Evolutionary conservation across 2,113 vertebrate species (phyloP).

Genomic region (Ammospiza nelsoni): DNA sequence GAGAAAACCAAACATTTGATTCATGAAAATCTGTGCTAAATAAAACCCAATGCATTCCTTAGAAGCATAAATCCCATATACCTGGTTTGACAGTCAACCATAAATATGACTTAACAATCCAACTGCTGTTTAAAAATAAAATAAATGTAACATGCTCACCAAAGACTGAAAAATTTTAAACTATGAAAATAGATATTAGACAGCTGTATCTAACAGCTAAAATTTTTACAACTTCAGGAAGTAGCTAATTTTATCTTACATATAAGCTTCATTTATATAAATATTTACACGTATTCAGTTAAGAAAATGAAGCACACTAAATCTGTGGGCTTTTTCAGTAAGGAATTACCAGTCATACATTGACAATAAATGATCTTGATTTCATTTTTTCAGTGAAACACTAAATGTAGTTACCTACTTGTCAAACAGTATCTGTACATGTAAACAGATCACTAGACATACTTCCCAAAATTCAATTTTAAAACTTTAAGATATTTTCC

Average conservation of each 20-base stretch:
- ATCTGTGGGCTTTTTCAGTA: neutral
- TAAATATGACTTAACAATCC: neutral
- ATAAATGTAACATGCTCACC: rapidly evolving
- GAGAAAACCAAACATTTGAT: neutral
- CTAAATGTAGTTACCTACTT: neutral
- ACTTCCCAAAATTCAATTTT: neutral
- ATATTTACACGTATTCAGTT: neutral
- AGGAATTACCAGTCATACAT: neutral
- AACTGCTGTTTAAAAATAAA: neutral
- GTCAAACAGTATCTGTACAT: neutral
- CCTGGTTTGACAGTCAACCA: neutral
- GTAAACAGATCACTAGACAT: neutral
- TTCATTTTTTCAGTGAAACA: neutral
- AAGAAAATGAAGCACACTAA: neutral
- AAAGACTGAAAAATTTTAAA: neutral
- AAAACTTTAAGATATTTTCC: neutral
- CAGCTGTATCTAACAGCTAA: neutral
- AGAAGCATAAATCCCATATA: neutral
- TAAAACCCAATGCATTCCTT: neutral
- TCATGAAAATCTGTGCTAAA: neutral
- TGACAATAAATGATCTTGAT: rapidly evolving
- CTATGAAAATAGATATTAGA: neutral
- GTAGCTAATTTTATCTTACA: neutral
- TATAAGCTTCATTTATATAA: neutral
- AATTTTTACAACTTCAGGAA: neutral